Evolutionary conservation across 2,797 vertebrate species (phyloP).

Genomic region (Premnoplex brunnescens): DNA sequence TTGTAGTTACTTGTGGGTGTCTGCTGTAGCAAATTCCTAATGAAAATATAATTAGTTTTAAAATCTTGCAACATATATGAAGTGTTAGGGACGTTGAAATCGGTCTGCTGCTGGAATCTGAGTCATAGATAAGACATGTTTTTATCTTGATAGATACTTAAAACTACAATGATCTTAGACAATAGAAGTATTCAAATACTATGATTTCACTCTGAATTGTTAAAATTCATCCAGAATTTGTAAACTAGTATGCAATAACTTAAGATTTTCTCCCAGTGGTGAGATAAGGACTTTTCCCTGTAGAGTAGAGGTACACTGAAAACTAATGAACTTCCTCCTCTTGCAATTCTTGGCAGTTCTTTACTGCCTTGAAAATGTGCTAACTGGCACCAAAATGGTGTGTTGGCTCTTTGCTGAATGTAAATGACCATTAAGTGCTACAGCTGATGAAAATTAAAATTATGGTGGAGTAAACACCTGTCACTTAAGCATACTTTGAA

Average conservation of each 20-base stretch:
- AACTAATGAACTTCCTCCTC: not conserved
- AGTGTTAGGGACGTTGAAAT: not conserved
- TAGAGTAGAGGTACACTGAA: not conserved
- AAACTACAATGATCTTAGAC: not conserved
- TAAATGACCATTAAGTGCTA: not conserved
- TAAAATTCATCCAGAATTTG: not conserved
- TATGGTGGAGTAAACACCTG: not conserved
- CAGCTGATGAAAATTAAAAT: not conserved
- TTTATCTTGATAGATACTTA: not conserved
- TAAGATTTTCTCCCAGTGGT: not conserved
- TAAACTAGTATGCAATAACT: not conserved
- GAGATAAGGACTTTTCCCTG: not conserved
- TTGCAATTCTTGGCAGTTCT: not conserved
- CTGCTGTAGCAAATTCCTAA: not conserved
- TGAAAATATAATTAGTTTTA: not conserved
- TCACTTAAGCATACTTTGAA: not conserved
- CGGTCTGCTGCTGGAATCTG: not conserved
- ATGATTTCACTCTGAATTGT: not conserved
- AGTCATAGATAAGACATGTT: not conserved
- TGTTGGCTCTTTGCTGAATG: not conserved
- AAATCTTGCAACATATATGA: not conserved
- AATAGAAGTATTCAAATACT: not conserved
- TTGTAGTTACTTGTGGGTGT: rapidly evolving
- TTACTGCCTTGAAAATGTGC: not conserved
- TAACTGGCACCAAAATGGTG: not conserved